Evolutionary conservation across 2,888 invertebrate species (phyloP), one percentile per base, ranked within the genome.

Genomic region (Orthosia incerta): DNA sequence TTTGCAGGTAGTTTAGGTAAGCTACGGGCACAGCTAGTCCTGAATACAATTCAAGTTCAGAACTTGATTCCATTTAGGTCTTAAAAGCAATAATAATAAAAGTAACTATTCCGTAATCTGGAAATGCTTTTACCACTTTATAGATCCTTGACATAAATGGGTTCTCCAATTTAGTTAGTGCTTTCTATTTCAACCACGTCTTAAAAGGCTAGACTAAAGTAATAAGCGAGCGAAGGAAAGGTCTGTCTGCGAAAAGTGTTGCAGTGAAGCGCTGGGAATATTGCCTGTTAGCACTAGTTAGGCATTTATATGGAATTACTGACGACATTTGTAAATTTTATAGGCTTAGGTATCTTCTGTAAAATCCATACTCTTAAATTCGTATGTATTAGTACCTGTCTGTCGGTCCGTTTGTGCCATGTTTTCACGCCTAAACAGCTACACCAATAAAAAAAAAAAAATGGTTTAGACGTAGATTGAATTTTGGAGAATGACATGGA

Each of bases 171-270:
- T 73, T 80, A 60, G 67, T 69, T 68, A 63, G 62, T 61, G 70
- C 75, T 84, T 76, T 85, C 57, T 79, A 81, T 76, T 79, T 79
- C 20, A 66, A 50, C 65, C 84, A 81, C 74, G 81, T 79, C 68
- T 73, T 81, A 70, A 80, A 77, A 75, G 61, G 80, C 80, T 71
- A 78, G 73, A 79, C 86, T 81, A 62, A 71, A 67, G 83, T 68
- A 83, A 80, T 85, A 76, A 83, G 57, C 70, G 50, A 18, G 20
- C 45, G 51, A 73, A 68, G 70, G 70, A 71, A 68, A 68, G 72
- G 64, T 53, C 67, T 77, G 65, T 76, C 73, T 73, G 66, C 50
- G 20, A 71, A 76, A 64, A 75, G 31, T 69, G 48, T 23, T 55
- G 48, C 23, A 23, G 16, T 46, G 16, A 45, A 65, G 23, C 18